Percentiles rank a stretch among this genome's conserved stretches.
phyloP scores from a whole-genome alignment of 1,140 invertebrate species.

The Aphidius ervi region DNA sequence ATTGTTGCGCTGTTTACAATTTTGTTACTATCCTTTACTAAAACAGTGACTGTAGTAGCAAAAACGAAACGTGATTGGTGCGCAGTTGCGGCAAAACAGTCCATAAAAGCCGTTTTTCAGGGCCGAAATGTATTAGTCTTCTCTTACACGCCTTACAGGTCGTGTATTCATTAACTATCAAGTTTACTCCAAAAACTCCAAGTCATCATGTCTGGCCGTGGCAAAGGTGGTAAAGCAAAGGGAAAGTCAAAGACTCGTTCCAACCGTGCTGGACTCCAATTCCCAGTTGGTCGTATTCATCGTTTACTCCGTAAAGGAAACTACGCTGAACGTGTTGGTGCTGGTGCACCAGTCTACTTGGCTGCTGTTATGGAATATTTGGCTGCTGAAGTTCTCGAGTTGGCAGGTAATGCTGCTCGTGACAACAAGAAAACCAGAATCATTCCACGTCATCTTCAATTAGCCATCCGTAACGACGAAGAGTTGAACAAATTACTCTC shows the following conservation, averaged over 20 bases:
- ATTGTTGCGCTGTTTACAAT: too few relatives aligned
- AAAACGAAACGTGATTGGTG: too few relatives aligned
- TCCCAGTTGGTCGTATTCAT: constrained; percentile 5
- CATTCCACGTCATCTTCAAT: constrained; percentile 3
- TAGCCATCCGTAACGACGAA: constrained; percentile 4
- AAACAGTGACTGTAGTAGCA: too few relatives aligned
- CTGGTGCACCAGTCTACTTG: constrained; percentile 2
- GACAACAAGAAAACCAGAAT: constrained; percentile 5
- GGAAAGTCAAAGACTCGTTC: constrained; percentile 8
- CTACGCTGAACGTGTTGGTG: constrained; percentile 3
- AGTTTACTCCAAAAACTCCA: too few relatives aligned
- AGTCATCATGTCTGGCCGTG: constrained; percentile 1
- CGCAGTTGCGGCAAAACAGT: too few relatives aligned
- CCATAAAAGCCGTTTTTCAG: too few relatives aligned
- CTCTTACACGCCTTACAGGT: too few relatives aligned
- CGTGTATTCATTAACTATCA: too few relatives aligned
- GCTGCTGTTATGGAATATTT: constrained; percentile 4
- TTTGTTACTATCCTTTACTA: not conserved
- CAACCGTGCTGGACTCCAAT: not conserved
- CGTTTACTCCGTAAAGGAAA: not conserved
- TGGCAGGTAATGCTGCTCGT: constrained; percentile 6
- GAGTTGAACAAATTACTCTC: constrained; percentile 1
- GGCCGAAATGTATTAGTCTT: too few relatives aligned
- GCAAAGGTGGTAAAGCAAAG: constrained; percentile 5
- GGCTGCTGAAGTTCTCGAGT: constrained; percentile 6